Base-by-base conservation (phyloP, 2,797 vertebrate species). In the Setipinna tenuifilis region DNA sequence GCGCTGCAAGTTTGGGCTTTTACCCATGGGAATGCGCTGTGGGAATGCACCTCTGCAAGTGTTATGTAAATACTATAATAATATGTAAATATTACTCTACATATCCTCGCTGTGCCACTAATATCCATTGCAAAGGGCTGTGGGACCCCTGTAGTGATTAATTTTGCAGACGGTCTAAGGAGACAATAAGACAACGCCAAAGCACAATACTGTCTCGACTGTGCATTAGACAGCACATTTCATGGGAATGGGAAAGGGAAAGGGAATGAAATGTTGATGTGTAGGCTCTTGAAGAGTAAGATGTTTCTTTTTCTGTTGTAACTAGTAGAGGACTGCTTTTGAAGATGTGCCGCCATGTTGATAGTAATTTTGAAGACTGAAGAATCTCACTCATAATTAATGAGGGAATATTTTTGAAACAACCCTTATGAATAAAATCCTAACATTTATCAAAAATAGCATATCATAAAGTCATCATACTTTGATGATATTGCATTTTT, bases 11-110 rank as follows among this genome's bases (percentile, higher is more conserved):
- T 9, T 41, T 9, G 19, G 31, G 6, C 31, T 75, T 75, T 78
- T 44, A 78, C 71, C 71, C 71, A 35, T 44, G 71, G 71, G 71
- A 78, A 78, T 54, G 50, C 50, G 7, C 50, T 54, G 50, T 78
- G 71, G 71, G 71, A 78, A 44, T 21, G 17, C 71, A 44, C 35
- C 71, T 21, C 71, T 19, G 71, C 35, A 44, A 78, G 71, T 78
- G 71, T 78, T 78, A 78, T 78, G 71, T 78, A 44, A 78, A 78
- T 78, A 78, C 44, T 44, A 17, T 44, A 78, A 44, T 78, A 9
- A 19, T 78, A 44, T 78, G 71, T 78, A 78, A 78, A 78, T 78
- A 78, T 78, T 78, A 78, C 71, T 78, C 71, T 44, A 41, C 35
- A 78, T 78, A 78, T 44, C 17, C 35, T 78, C 17, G 41, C 35